These are phyloP conservation scores for Clamator glandarius DNA, from an alignment of 2,797 vertebrate species.

Conservation along the genomic window DNA sequence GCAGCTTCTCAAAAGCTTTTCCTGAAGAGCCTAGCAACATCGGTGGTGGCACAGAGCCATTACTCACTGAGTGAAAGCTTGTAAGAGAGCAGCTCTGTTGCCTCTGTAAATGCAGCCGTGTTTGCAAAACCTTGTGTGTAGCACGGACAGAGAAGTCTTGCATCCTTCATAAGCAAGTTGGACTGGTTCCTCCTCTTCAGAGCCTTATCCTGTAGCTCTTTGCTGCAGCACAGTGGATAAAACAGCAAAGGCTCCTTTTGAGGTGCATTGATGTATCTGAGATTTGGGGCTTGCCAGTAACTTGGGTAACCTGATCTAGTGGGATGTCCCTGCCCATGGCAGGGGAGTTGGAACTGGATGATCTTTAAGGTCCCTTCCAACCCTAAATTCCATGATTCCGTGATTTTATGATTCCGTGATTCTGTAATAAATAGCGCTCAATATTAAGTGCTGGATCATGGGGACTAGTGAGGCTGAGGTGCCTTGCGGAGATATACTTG, in stretches of 20 bases:
- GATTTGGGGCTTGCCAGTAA: not conserved
- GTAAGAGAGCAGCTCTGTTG: not conserved
- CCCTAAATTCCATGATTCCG: too few species aligned
- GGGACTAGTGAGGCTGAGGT: not conserved
- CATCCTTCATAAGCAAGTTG: slow-evolving; percentile 24
- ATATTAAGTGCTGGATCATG: not conserved
- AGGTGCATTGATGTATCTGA: not conserved
- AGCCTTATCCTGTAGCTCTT: not conserved
- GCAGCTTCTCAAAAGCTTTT: not conserved
- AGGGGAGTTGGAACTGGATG: too few species aligned
- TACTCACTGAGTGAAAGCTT: not conserved
- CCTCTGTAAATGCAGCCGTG: slow-evolving; percentile 7
- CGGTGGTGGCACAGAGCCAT: not conserved
- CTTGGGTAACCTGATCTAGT: too few species aligned
- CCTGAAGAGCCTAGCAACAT: slow-evolving; percentile 14
- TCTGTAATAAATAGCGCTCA: not conserved
- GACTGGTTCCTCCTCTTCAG: slow-evolving; percentile 7
- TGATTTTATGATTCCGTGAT: too few species aligned
- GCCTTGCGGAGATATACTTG: not conserved
- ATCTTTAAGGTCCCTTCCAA: too few species aligned
- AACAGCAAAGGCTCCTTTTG: slow-evolving; percentile 6
- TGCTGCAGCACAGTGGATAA: not conserved
- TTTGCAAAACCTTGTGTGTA: not conserved
- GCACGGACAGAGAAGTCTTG: not conserved
- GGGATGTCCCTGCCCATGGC: too few species aligned